Conservation (phyloP, 2,113 vertebrate species). For the Ptychochromis oligacanthus region DNA sequence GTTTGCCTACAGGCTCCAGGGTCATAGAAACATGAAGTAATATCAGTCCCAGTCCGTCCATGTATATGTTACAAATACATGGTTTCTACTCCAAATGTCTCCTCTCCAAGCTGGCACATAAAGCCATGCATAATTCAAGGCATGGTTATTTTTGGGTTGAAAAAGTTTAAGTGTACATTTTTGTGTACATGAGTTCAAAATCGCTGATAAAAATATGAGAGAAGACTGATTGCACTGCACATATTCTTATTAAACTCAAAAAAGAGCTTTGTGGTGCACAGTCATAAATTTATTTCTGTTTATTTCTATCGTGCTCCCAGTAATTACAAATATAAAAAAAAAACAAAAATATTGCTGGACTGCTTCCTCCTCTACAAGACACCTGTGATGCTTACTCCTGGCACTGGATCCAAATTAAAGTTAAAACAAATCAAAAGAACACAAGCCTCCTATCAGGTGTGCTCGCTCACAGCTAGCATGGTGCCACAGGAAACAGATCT, state of each 20-base stretch:
- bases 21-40: conserved; percentile 62
- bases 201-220: neutral
- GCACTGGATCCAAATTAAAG: neutral
- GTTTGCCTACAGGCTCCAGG: conserved; percentile 50
- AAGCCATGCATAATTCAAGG: conserved; percentile 45
- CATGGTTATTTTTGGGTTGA: conserved; percentile 30
- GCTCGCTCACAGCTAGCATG: conserved; percentile 19
- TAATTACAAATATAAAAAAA: neutral
- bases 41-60: conserved; percentile 40
- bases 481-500: conserved; percentile 57
- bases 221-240: conserved; percentile 12
- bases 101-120: conserved; percentile 18
- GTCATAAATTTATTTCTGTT: neutral
- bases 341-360: neutral
- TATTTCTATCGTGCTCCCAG: neutral
- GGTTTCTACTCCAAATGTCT: conserved; percentile 26
- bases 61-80: conserved; percentile 13
- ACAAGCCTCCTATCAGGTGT: conserved; percentile 32
- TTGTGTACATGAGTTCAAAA: neutral
- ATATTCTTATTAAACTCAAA: neutral
- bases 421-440: conserved; percentile 6
- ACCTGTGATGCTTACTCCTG: neutral
- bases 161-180: conserved; percentile 1
- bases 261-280: conserved; percentile 5
- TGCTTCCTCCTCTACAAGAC: neutral